A percentile compares a stretch with the other conserved stretches of the same genome.
Evolutionary conservation across 92 coral and sea anemone genomes (phyloP).

Genomic region (Epizoanthus scotinus): DNA sequence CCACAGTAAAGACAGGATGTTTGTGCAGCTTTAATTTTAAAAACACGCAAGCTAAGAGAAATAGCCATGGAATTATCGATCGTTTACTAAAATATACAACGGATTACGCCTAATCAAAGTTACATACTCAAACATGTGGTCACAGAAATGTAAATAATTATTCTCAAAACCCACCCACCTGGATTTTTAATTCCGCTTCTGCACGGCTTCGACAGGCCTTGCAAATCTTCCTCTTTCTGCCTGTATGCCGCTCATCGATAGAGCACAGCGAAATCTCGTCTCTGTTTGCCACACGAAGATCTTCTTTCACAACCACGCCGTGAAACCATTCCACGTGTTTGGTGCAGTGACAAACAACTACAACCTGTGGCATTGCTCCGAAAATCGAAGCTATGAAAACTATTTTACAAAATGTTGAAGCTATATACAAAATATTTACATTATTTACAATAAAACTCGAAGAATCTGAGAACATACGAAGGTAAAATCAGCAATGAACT

Average conservation of each 20-base stretch:
- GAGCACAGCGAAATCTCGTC: background rate
- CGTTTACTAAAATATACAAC: no score
- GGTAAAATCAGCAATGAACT: background rate
- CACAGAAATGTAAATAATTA: no score
- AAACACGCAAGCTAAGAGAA: no score
- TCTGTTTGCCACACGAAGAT: constrained; percentile 1
- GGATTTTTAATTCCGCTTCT: background rate
- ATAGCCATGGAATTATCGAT: no score
- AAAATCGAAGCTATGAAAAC: no score
- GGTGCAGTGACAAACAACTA: constrained; percentile 5
- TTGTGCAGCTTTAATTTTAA: no score
- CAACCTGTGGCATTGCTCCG: background rate
- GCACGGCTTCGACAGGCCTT: constrained; percentile 6
- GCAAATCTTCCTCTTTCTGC: constrained; percentile 18
- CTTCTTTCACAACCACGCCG: background rate
- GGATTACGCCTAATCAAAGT: no score
- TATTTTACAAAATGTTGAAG: no score
- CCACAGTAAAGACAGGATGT: no score
- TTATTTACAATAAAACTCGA: background rate
- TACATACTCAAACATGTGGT: no score
- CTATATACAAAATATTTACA: no score
- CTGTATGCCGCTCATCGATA: background rate
- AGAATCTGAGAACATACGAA: background rate
- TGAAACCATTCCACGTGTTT: constrained; percentile 24
- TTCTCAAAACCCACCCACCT: no score